Conservation (phyloP, 2,113 vertebrate genomes). For the Plecturocebus donacophilus region DNA sequence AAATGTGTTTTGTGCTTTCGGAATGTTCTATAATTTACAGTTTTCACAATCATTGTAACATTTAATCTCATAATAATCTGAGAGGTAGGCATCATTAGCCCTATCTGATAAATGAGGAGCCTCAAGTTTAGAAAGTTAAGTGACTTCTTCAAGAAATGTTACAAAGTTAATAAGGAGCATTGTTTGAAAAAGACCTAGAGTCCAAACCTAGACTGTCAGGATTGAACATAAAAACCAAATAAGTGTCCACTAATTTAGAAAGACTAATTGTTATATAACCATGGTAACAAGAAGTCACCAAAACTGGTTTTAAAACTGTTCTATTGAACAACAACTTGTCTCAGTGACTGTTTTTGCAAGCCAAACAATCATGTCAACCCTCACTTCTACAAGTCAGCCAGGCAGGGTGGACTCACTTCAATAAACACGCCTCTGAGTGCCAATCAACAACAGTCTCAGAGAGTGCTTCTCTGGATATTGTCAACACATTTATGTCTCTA, state of each 20-base stretch:
- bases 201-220: background rate
- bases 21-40: background rate
- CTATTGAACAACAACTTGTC: background rate
- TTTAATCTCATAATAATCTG: conserved; percentile 1
- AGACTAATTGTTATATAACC: background rate
- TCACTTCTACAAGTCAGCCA: background rate
- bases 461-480: background rate
- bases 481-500: background rate
- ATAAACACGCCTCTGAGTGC: background rate
- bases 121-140: background rate
- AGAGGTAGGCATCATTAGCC: background rate
- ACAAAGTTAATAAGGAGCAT: background rate
- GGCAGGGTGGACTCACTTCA: background rate
- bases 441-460: background rate
- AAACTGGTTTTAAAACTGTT: background rate
- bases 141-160: background rate
- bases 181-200: background rate
- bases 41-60: background rate
- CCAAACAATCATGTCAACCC: background rate
- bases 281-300: background rate
- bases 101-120: background rate
- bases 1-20: background rate
- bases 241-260: background rate
- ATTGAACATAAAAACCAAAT: background rate
- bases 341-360: background rate